Base-by-base conservation (phyloP, 1,140 invertebrate genomes). In the Uloborus diversus region DNA sequence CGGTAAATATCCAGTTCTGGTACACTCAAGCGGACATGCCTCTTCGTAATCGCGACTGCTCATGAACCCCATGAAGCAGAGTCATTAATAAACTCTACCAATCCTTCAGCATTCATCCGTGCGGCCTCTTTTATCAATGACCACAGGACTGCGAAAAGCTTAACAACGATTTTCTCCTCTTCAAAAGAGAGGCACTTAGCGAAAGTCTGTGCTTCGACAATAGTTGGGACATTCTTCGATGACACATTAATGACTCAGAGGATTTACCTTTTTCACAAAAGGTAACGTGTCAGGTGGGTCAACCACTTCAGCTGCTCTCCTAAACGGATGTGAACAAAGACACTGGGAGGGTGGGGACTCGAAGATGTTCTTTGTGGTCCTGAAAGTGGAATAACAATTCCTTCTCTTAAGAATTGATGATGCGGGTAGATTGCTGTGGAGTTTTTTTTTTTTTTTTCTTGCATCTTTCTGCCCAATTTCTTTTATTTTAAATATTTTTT, bases 171-270 rank as follows among this genome's bases (percentile, higher is more conserved):
- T 68, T 57, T 28, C 57, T 28, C 53, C 56, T 53, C 27, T 35
- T 69, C 4, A 61, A 62, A 73, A 49, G 49, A 25, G 53, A 70
- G 51, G 56, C 70, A 73, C 35, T 61, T 47, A 42, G 37, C 37
- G 37, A 42, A 42, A 56, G 51, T 20, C 17, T 62, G 13, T 32
- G 49, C 68, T 35, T 57, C 68, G 68, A 70, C 68, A 70, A 70
- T 57, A 32, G 37, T 9, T 9, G 17, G 33, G 70, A 73, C 70
- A 73, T 73, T 73, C 70, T 62, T 28, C 70, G 56, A 61, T 73
- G 70, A 73, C 70, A 61, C 57, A 32, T 73, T 73, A 73, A 73
- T 73, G 70, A 73, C 70, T 73, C 70, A 73, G 56, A 23, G 70
- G 70, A 62, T 59, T 59, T 59, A 73, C 57, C 42, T 49, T 32